Evolutionary conservation across 1,140 invertebrate genomes (phyloP).

Genomic region (Anastrepha obliqua): DNA sequence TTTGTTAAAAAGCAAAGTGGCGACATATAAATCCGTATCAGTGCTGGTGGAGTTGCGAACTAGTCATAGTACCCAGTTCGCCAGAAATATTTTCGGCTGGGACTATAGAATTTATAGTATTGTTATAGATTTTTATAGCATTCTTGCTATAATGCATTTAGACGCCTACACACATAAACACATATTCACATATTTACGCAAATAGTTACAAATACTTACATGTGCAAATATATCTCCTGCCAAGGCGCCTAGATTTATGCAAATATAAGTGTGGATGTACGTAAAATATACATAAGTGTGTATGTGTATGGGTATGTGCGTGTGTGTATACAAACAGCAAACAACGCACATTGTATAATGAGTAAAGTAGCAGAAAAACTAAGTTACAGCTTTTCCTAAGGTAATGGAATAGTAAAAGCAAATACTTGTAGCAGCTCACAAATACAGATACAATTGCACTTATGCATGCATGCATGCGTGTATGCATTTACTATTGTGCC

Average conservation of each 20-base stretch:
- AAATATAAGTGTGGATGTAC: neutral
- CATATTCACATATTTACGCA: neutral
- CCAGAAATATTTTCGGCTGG: no score
- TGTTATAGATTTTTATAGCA: no score
- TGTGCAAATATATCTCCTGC: neutral
- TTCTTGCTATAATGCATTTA: no score
- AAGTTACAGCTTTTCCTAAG: conserved; percentile 13
- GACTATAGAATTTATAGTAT: no score
- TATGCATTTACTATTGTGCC: neutral
- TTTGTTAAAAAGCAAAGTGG: no score
- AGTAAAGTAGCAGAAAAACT: neutral
- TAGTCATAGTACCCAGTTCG: no score
- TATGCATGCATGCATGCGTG: neutral
- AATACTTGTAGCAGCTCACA: neutral
- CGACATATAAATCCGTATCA: no score
- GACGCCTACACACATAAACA: no score
- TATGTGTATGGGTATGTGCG: neutral
- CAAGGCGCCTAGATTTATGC: conserved; percentile 16
- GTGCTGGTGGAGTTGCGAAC: no score
- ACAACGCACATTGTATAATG: no score
- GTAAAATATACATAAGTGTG: no score
- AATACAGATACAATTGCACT: neutral
- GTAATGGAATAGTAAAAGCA: neutral
- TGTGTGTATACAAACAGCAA: neutral
- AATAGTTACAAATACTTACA: neutral